These are phyloP conservation scores for Lasioglossum albipes DNA, from an alignment of 1,140 invertebrate species.

Conservation along the genomic window DNA sequence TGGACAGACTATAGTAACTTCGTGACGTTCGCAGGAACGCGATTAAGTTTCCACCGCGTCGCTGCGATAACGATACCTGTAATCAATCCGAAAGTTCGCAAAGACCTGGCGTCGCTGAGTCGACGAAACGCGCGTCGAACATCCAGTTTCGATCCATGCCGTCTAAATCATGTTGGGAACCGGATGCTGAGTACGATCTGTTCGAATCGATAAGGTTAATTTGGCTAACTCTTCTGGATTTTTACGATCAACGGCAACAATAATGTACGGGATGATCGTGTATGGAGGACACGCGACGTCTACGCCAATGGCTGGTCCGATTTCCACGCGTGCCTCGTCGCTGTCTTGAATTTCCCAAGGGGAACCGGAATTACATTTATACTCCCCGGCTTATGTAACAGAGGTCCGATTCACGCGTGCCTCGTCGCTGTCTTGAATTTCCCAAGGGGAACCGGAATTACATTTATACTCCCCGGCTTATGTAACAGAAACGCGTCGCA, in stretches of 20 bases:
- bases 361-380: conserved; percentile 43
- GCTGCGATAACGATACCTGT: background rate
- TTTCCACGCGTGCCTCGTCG: conserved; percentile 41
- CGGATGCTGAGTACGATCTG: too few relatives aligned
- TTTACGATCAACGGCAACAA: too few relatives aligned
- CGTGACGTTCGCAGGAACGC: background rate
- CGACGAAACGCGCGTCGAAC: too few relatives aligned
- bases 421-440: conserved; percentile 43
- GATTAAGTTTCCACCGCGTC: background rate
- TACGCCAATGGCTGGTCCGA: conserved; percentile 36
- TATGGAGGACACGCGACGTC: background rate
- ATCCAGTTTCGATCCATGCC: too few relatives aligned
- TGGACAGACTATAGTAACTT: background rate
- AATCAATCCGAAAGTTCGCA: background rate
- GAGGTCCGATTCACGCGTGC: conserved; percentile 44
- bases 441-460: conserved; percentile 40
- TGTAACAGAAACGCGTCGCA: conserved; percentile 44
- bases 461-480: conserved; percentile 40
- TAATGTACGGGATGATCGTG: too few relatives aligned
- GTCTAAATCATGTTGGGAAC: too few relatives aligned
- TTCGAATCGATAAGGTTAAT: too few relatives aligned
- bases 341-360: conserved; percentile 46
- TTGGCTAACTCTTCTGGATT: too few relatives aligned
- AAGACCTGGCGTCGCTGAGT: too few relatives aligned
- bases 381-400: conserved; percentile 32